Percentiles rank a stretch among this genome's conserved stretches.
phyloP scores from a whole-genome alignment of 2,797 vertebrate genomes.

The Myripristis jacobus region DNA sequence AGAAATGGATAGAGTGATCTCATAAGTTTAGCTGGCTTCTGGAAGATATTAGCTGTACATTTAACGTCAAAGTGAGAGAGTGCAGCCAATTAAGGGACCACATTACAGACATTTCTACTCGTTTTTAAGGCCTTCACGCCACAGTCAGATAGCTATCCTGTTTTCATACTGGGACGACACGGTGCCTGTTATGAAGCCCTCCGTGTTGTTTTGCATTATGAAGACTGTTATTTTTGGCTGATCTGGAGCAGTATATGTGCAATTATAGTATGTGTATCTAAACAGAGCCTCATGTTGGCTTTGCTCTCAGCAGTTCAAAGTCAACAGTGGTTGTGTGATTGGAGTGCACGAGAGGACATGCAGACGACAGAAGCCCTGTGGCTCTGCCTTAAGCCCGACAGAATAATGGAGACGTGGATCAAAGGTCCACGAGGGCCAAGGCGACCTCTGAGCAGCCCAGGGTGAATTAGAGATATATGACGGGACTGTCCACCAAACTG shows the following conservation, averaged over 20 bases:
- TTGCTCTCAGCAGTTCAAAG: constrained; percentile 70
- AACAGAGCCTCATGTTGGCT: constrained; percentile 58
- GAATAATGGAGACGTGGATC: constrained; percentile 63
- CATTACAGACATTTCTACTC: constrained; percentile 34
- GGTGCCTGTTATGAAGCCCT: constrained; percentile 54
- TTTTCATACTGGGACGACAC: constrained; percentile 58
- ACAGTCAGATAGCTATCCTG: constrained; percentile 53
- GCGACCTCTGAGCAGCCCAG: constrained; percentile 38
- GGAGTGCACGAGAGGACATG: constrained; percentile 64
- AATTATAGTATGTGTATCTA: constrained; percentile 73
- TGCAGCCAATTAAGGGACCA: constrained; percentile 15
- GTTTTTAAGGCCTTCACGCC: constrained; percentile 38
- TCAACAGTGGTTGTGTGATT: constrained; percentile 65
- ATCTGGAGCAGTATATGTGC: constrained; percentile 56
- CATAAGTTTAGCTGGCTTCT: constrained; percentile 64
- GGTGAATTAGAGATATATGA: constrained; percentile 35
- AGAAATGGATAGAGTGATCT: constrained; percentile 71
- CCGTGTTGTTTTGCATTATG: constrained; percentile 61
- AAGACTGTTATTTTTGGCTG: constrained; percentile 73
- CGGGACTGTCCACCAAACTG: constrained; percentile 41
- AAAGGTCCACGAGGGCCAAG: constrained; percentile 68
- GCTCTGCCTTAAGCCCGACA: constrained; percentile 61
- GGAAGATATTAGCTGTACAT: constrained; percentile 72
- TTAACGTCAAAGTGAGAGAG: constrained; percentile 33
- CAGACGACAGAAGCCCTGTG: constrained; percentile 41